phyloP scores from a whole-genome alignment of 2,113 vertebrate species.

The Vulpes ferrilata region DNA sequence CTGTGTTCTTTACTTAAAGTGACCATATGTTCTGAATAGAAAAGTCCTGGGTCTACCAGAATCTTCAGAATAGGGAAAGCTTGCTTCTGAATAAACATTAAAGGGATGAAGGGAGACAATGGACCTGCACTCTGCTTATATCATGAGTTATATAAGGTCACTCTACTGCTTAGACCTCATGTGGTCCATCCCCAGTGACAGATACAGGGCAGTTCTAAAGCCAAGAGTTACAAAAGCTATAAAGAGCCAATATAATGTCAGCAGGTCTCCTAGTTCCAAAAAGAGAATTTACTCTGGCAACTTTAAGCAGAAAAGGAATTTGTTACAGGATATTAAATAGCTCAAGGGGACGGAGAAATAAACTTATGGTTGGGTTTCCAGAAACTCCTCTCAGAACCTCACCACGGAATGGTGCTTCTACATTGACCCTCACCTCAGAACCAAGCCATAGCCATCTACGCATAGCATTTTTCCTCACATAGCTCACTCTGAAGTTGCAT shows the following conservation, averaged over 20 bases:
- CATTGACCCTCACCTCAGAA: neutral
- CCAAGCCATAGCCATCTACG: neutral
- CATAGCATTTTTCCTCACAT: neutral
- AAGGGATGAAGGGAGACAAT: neutral
- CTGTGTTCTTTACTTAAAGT: neutral
- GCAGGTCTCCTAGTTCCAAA: neutral
- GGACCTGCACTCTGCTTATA: neutral
- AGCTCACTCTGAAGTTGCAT: neutral
- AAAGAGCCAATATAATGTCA: neutral
- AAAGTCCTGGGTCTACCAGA: neutral
- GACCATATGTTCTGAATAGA: neutral
- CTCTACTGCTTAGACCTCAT: neutral
- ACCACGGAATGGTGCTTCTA: neutral
- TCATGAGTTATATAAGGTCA: neutral
- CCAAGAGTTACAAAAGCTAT: neutral
- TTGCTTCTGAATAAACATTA: neutral
- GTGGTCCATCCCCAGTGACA: neutral
- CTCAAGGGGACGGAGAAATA: neutral
- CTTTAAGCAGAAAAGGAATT: neutral
- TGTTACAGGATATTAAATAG: neutral
- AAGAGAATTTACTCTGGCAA: neutral
- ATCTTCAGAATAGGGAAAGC: neutral
- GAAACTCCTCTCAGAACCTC: neutral
- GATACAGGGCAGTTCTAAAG: neutral
- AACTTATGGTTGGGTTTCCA: neutral